Evolutionary conservation across 2,797 vertebrate genomes (phyloP).

Genomic region (Eulemur albifrons): DNA sequence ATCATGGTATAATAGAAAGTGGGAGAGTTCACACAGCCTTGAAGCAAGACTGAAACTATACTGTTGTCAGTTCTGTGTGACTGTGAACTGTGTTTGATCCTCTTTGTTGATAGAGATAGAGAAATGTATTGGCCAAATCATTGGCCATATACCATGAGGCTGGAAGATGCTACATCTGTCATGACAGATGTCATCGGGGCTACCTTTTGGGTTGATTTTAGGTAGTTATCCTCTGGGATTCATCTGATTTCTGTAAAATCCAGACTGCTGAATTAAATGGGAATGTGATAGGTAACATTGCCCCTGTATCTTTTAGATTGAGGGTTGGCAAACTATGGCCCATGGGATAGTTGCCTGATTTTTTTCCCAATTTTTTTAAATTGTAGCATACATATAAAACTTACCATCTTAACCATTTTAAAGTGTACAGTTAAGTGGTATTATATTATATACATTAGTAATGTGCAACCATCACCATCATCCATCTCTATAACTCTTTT

Average conservation of each 20-base stretch:
- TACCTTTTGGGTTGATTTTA: not conserved
- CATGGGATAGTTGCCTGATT: not conserved
- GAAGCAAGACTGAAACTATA: not conserved
- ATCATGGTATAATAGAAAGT: not conserved
- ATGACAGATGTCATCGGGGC: not conserved
- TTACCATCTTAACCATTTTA: not conserved
- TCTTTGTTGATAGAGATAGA: not conserved
- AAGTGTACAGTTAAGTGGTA: not conserved
- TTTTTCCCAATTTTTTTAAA: not conserved
- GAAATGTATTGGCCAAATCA: not conserved
- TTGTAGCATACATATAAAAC: not conserved
- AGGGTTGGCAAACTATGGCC: not conserved
- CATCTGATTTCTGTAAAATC: constrained; percentile 7
- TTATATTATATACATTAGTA: not conserved
- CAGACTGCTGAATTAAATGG: not conserved
- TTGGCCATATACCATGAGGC: not conserved
- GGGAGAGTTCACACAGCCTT: not conserved
- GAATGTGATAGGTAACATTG: not conserved
- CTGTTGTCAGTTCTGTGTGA: not conserved
- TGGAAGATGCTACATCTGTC: not conserved
- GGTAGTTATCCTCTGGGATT: not conserved
- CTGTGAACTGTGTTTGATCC: not conserved
- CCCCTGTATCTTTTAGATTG: not conserved
- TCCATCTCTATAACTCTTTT: not conserved
- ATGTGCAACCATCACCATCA: not conserved